Evolutionary conservation across 2,113 vertebrate genomes (phyloP), one percentile per base, ranked within the genome.

Genomic region (Indicator maculatus): DNA sequence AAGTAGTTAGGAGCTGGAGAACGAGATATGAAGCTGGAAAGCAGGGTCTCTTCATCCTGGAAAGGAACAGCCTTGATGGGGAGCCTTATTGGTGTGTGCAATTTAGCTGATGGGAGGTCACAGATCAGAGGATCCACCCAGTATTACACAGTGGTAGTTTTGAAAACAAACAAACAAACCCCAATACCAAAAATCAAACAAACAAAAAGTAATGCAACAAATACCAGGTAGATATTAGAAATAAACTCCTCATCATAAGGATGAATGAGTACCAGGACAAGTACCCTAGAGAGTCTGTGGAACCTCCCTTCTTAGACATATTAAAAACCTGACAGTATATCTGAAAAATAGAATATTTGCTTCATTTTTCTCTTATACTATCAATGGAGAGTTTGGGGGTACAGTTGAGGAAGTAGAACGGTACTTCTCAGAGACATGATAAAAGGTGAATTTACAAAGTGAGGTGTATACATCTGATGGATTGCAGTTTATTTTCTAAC

Each of bases 21-120:
- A 23, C 0, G 1, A 8, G 14, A 8, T 11, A 47, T 59, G 6
- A 44, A 5, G 4, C 21, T 70, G 30, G 1, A 3, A 44, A 47
- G 6, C 4, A 26, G 2, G 3, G 3, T 44, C 44, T 53, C 3
- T 18, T 64, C 26, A 16, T 65, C 17, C 19, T 24, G 9, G 14
- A 20, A 86, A 71, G 12, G 3, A 60, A 41, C 7, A 47, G 9
- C 11, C 28, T 13, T 45, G 2, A 6, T 31, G 6, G 3, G 21
- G 4, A 5, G 4, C 7, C 17, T 82, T 64, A 4, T 0, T 50
- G 7, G 1, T 83, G 4, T 60, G 4, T 41, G n/a, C 11, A 30
- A 8, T 39, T 23, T 20, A 39, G 4, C 11, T 45, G 7, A 5
- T 52, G 26, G 17, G n/a, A 58, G 5, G 8, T 15, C 31, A 24